phyloP scores from a whole-genome alignment of 2,113 vertebrate genomes.

The Erinaceus europaeus region DNA sequence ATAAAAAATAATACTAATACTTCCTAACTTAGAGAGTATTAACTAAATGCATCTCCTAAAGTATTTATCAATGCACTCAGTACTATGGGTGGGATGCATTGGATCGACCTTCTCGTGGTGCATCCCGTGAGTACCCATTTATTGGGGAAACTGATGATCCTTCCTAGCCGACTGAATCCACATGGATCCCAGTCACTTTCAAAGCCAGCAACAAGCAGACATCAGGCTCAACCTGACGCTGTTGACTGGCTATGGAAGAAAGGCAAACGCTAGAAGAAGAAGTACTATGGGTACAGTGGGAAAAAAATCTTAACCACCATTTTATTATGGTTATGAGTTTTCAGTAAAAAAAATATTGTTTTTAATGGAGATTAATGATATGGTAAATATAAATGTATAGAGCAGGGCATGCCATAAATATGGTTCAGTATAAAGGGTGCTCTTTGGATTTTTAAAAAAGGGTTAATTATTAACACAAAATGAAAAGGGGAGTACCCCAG shows the following conservation, averaged over 20 bases:
- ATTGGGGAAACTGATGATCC: no score
- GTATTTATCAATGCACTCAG: neutral
- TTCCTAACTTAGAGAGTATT: neutral
- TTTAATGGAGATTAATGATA: neutral
- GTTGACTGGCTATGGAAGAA: no score
- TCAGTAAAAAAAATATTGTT: slow-evolving; percentile 3
- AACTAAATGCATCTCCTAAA: neutral
- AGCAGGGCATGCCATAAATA: neutral
- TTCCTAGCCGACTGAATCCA: no score
- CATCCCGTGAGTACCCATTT: no score
- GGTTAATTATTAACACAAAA: no score
- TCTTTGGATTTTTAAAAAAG: neutral
- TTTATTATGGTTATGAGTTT: neutral
- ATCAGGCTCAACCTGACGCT: no score
- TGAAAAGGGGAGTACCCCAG: no score
- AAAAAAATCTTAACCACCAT: neutral
- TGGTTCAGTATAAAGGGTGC: neutral
- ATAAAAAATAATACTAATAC: neutral
- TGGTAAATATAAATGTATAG: neutral
- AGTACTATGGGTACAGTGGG: neutral
- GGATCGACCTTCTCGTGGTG: no score
- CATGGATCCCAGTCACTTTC: no score
- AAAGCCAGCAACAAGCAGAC: no score
- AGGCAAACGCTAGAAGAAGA: no score
- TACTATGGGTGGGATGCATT: no score